A percentile compares a stretch with the other conserved stretches of the same genome.
Conservation (phyloP, 2,113 vertebrate genomes). For the Athene cunicularia region DNA sequence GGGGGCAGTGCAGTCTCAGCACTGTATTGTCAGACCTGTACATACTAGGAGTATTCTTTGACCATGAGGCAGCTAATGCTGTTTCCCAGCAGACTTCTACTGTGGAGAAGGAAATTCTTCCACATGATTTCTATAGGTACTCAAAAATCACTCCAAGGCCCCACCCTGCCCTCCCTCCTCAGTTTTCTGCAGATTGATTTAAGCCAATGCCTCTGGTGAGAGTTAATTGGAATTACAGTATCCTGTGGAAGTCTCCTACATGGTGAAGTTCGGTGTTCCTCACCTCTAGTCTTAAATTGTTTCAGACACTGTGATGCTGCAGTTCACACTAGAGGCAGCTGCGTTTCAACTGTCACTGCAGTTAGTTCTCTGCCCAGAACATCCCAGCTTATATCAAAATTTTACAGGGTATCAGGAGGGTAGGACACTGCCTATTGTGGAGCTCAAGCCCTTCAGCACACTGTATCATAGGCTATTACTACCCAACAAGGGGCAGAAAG, state of each 20-base stretch:
- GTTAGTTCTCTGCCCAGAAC: neutral
- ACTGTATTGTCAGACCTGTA: neutral
- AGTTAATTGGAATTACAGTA: neutral
- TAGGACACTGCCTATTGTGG: neutral
- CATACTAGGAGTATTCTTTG: neutral
- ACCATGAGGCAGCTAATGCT: rapidly evolving
- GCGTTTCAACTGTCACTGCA: neutral
- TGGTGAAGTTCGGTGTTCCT: neutral
- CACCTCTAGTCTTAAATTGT: neutral
- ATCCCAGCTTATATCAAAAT: neutral
- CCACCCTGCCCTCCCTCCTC: neutral
- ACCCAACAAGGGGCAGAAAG: neutral
- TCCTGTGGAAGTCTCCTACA: neutral
- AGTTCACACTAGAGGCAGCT: neutral
- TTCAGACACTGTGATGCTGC: neutral
- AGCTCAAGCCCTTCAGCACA: neutral
- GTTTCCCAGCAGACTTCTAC: neutral
- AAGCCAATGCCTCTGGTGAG: neutral
- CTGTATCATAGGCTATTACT: neutral
- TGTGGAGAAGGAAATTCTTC: neutral
- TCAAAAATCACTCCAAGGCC: neutral
- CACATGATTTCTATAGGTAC: neutral
- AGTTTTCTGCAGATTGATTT: neutral
- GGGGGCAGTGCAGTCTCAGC: neutral
- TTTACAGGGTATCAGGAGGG: neutral